Conservation (phyloP, 2,888 invertebrate species). For the Caenorhabditis sp. region DNA sequence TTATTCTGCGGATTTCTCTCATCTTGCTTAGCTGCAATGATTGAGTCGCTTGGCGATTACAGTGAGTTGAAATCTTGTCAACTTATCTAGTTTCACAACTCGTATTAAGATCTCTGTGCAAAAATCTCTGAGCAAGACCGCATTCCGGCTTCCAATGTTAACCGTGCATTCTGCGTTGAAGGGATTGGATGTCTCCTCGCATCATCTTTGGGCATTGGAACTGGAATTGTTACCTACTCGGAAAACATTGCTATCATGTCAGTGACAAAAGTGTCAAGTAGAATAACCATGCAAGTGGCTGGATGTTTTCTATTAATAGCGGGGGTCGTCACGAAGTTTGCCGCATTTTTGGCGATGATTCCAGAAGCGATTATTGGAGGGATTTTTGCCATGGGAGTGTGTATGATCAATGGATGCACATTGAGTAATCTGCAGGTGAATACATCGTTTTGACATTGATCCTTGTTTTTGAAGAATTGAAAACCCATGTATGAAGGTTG, state of each 20-base stretch:
- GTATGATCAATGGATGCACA: conserved; percentile 62
- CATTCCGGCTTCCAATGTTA: conserved; percentile 57
- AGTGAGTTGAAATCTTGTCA: conserved; percentile 4
- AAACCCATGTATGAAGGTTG: too few relatives aligned
- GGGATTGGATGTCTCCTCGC: conserved; percentile 59
- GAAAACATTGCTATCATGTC: conserved; percentile 64
- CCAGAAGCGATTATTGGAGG: conserved; percentile 57
- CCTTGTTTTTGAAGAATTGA: too few relatives aligned
- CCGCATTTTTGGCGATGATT: conserved; percentile 47
- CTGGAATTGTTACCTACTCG: conserved; percentile 64
- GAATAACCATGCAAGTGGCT: conserved; percentile 62
- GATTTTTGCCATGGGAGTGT: conserved; percentile 59
- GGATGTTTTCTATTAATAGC: conserved; percentile 45
- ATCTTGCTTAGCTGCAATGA: conserved; percentile 52
- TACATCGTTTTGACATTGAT: conserved; percentile 1
- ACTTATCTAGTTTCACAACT: not conserved
- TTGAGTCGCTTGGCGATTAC: conserved; percentile 59
- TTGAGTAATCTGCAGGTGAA: conserved; percentile 49
- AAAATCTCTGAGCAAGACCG: conserved; percentile 52
- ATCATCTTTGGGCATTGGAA: conserved; percentile 56
- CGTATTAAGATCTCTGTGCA: conserved; percentile 38
- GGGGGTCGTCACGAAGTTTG: conserved; percentile 49
- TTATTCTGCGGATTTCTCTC: conserved; percentile 57
- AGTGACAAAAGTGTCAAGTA: conserved; percentile 57
- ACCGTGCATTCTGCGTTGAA: conserved; percentile 63